These are phyloP conservation scores for Megaptera novaeangliae DNA, from an alignment of 2,113 vertebrate species.

Conservation along the genomic window DNA sequence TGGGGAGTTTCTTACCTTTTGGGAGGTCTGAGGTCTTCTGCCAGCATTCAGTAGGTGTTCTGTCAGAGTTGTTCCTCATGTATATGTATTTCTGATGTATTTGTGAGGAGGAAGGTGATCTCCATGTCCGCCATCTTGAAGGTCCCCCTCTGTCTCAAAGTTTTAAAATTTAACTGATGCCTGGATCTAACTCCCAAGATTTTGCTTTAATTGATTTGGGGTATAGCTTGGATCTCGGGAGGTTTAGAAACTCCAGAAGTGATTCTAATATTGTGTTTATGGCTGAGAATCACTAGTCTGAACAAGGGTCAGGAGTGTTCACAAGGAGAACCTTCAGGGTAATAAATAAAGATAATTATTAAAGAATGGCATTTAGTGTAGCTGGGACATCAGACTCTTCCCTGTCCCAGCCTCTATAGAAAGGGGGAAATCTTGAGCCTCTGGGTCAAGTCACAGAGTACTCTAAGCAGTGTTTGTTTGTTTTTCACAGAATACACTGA, in stretches of 20 bases:
- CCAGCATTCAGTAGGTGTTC: too few relatives aligned
- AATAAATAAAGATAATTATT: not conserved
- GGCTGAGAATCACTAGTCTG: not conserved
- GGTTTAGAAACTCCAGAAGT: not conserved
- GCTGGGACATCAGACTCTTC: not conserved
- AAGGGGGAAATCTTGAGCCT: not conserved
- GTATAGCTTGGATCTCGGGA: not conserved
- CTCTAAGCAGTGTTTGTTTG: not conserved
- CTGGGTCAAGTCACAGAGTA: too few relatives aligned
- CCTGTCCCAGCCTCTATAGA: not conserved
- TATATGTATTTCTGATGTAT: too few relatives aligned
- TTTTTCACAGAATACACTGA: not conserved
- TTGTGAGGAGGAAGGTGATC: too few relatives aligned
- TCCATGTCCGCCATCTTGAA: too few relatives aligned
- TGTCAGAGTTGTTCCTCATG: too few relatives aligned
- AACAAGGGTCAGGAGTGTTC: not conserved
- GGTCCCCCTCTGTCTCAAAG: not conserved
- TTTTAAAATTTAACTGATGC: not conserved
- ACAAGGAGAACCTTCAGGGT: not conserved
- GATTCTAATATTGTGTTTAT: not conserved
- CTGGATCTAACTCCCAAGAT: not conserved
- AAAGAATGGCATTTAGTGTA: not conserved
- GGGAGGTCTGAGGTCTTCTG: too few relatives aligned
- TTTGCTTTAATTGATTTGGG: not conserved
- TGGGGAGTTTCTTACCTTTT: too few relatives aligned